These are phyloP conservation scores for Alviniconcha strummeri DNA, from an alignment of 2,888 invertebrate genomes.

Conservation along the genomic window DNA sequence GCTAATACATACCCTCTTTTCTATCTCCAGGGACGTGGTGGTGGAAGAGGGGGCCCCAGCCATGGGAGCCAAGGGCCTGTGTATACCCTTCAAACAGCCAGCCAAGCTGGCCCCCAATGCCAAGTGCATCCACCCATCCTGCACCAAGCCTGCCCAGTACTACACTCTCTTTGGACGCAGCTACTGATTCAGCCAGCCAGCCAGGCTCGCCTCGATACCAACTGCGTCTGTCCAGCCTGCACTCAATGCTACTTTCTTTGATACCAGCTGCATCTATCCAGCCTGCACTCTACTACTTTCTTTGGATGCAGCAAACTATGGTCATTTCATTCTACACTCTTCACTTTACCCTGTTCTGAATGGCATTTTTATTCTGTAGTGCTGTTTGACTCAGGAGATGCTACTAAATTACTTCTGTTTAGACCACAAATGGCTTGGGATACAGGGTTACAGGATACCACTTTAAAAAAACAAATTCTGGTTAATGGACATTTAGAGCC, in stretches of 20 bases:
- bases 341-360: no score
- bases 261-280: neutral
- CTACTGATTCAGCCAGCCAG: slow-evolving; percentile 79
- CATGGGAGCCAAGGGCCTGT: slow-evolving; percentile 99
- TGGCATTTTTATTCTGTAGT: no score
- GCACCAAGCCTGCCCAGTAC: slow-evolving; percentile 85
- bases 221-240: no score
- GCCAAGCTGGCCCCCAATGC: slow-evolving; percentile 75
- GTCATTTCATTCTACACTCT: no score
- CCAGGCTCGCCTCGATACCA: neutral
- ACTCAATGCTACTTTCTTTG: neutral
- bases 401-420: no score
- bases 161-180: slow-evolving; percentile 97
- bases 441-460: no score
- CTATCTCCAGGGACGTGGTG: slow-evolving; percentile 77
- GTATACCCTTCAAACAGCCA: slow-evolving; percentile 95
- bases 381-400: no score
- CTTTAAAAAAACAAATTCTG: no score
- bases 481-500: no score
- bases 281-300: neutral
- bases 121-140: slow-evolving; percentile 91
- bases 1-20: no score
- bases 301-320: no score
- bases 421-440: no score
- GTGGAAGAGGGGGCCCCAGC: slow-evolving; percentile 87